A percentile compares a stretch with the other conserved stretches of the same genome.
Conservation (phyloP, 2,888 invertebrate species). For the Ophion slaviceki region DNA sequence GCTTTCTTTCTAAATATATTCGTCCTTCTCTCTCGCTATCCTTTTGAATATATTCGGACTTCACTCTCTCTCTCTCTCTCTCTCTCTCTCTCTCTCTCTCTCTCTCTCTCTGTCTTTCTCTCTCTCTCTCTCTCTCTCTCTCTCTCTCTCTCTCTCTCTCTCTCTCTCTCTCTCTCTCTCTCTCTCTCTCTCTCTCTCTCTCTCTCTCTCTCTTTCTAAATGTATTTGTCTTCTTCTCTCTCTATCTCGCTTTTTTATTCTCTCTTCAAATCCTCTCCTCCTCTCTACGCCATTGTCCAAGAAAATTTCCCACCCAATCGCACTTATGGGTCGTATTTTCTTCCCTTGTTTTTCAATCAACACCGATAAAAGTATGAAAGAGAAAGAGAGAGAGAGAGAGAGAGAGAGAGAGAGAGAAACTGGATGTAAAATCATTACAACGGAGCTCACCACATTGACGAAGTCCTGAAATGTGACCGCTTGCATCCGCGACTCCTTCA, state of each 20-base stretch:
- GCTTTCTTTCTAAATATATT: not conserved
- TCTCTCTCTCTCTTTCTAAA: too few species aligned
- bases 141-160: too few species aligned
- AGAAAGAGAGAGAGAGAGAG: not conserved
- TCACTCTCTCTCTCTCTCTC: not conserved
- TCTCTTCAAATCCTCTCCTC: not conserved
- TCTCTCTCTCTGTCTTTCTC: too few species aligned
- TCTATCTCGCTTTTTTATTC: not conserved
- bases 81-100: too few species aligned
- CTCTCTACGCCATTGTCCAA: not conserved
- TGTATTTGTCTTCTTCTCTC: not conserved
- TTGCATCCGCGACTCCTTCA: conserved; percentile 82
- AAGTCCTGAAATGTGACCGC: conserved; percentile 97
- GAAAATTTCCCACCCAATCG: not conserved
- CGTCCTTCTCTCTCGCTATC: not conserved
- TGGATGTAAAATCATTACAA: not conserved
- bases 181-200: too few species aligned
- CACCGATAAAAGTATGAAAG: not conserved
- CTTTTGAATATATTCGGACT: not conserved
- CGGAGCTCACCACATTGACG: conserved; percentile 93
- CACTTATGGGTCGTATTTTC: too few species aligned
- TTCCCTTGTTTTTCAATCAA: not conserved
- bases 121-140: too few species aligned
- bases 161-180: too few species aligned
- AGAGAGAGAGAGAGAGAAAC: not conserved